Conservation (phyloP, 2,888 invertebrate genomes). For the Arge pagana region DNA sequence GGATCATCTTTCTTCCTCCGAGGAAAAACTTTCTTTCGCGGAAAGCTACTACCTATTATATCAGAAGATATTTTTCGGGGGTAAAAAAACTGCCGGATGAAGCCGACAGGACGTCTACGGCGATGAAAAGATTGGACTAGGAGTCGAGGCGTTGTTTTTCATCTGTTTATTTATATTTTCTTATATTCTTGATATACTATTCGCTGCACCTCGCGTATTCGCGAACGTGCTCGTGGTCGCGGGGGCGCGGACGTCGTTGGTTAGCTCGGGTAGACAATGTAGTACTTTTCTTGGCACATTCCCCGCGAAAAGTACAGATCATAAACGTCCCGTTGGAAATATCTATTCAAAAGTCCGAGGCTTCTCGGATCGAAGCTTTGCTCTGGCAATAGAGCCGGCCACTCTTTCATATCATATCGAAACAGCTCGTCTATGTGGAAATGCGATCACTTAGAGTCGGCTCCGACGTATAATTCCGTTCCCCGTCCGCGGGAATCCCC, state of each 20-base stretch:
- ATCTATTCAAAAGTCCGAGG: slow-evolving; percentile 31
- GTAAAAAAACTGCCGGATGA: slow-evolving; percentile 7
- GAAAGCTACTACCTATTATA: too few species aligned
- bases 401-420: slow-evolving; percentile 53
- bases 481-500: slow-evolving; percentile 35
- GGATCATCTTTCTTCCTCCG: slow-evolving; percentile 44
- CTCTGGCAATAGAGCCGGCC: slow-evolving; percentile 41
- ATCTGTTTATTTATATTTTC: background rate
- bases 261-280: slow-evolving; percentile 6
- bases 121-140: slow-evolving; percentile 19
- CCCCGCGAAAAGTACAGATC: slow-evolving; percentile 33
- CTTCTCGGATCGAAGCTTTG: background rate
- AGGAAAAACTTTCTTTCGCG: background rate
- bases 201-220: slow-evolving; percentile 24
- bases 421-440: slow-evolving; percentile 58
- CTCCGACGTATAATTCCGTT: slow-evolving; percentile 54
- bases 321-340: slow-evolving; percentile 43
- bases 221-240: slow-evolving; percentile 1
- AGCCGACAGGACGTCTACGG: slow-evolving; percentile 16
- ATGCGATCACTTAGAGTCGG: slow-evolving; percentile 57
- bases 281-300: too few species aligned
- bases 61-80: slow-evolving; percentile 1
- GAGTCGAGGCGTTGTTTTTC: slow-evolving; percentile 12
- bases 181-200: too few species aligned
- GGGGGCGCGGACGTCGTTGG: background rate